Base-by-base conservation (phyloP, 2,797 vertebrate species). In the Balearica regulorum region DNA sequence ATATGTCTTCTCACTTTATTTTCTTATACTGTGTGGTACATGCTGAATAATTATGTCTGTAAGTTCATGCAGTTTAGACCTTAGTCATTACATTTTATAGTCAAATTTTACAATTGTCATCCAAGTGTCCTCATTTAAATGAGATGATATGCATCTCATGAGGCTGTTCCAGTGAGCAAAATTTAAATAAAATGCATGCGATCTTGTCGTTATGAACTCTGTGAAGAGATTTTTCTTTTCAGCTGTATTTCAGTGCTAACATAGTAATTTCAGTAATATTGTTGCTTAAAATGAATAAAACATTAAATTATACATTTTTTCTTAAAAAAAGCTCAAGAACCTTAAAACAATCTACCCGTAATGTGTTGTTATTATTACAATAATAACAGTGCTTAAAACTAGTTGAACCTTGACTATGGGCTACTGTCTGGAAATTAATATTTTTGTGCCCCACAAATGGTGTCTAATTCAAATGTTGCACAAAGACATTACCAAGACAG, bases 61-160 rank as follows among this genome's bases (percentile, higher is more conserved):
- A 88, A 89, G 53, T 88, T 95, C 85, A 88, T 69, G 58, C 69
- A 58, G 65, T 88, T 91, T 94, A 91, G 79, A 83, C 18, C 39
- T 90, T 90, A 91, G 71, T 94, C 91, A 81, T 94, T 79, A 48
- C 48, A 75, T 94, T 94, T 94, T 48, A 8, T 62, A 96, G 93
- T 90, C 49, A 86, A 6, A 86, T 88, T 91, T 94, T 88, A 72
- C 55, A 91, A 79, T 73, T 88, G 82, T 94, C 87, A 86, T 97
- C 73, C 89, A 87, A 41, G 65, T 91, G 75, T 77, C 87, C 84
- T 91, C 44, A 51, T 93, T 75, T 89, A 69, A 95, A 92, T 93
- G 57, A 88, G 62, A 57, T 57, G 62, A 57, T 57, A n/a, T 3
- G 16, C 44, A 25, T 92, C 61, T 88, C 33, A 65, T 46, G 65